Conservation (phyloP, 2,888 invertebrate genomes). For the Ectemnius cavifrons region DNA sequence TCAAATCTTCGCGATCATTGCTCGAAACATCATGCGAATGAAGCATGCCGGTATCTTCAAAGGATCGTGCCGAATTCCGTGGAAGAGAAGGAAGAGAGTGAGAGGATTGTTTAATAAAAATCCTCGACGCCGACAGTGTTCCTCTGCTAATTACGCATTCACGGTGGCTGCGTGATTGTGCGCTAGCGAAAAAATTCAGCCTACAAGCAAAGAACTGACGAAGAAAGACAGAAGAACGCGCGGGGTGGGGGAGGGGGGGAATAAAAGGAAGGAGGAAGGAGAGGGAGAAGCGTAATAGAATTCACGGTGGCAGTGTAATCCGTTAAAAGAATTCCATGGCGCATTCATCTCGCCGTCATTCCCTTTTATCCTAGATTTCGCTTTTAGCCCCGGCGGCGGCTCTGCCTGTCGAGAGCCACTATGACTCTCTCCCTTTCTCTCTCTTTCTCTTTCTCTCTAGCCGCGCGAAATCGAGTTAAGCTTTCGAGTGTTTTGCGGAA, state of each 20-base stretch:
- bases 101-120: background rate
- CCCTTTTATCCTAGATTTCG: constrained; percentile 26
- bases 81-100: too few species aligned
- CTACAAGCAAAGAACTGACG: background rate
- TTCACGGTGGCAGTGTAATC: constrained; percentile 17
- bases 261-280: background rate
- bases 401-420: constrained; percentile 35
- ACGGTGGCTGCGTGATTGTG: too few species aligned
- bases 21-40: background rate
- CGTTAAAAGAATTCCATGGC: constrained; percentile 34
- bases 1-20: constrained; percentile 48
- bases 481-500: constrained; percentile 3
- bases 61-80: background rate
- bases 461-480: constrained; percentile 9
- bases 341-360: constrained; percentile 13
- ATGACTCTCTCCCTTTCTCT: constrained; percentile 1
- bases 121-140: background rate
- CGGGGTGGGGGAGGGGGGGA: too few species aligned
- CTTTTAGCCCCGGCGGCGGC: background rate
- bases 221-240: background rate
- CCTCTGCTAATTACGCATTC: too few species aligned
- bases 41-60: background rate
- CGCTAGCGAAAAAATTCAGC: background rate
- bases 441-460: too few species aligned
- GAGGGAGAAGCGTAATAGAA: background rate